Percentiles rank a stretch among this genome's conserved stretches.
Evolutionary conservation across 1,140 invertebrate species (phyloP).

Genomic region (Ridgeia piscesae): DNA sequence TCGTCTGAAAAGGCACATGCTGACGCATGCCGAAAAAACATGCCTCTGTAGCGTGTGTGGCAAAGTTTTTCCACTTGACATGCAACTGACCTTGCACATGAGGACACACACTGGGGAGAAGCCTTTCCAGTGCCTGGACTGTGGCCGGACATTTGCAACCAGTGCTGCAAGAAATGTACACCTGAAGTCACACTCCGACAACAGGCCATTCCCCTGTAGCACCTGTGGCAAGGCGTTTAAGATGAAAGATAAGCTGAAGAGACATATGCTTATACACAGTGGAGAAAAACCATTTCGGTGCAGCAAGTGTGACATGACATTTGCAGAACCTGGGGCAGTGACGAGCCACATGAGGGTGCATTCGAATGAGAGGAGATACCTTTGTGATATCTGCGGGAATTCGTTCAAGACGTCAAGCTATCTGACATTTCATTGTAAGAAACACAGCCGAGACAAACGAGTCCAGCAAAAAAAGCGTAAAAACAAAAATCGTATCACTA

Average conservation of each 20-base stretch:
- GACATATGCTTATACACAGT: conserved; percentile 59
- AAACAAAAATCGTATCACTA: background rate
- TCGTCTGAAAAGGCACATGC: no score
- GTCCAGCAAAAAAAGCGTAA: background rate
- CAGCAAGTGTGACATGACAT: conserved; percentile 57
- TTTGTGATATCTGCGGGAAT: background rate
- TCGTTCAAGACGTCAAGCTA: background rate
- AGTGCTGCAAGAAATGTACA: no score
- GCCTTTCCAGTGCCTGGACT: no score
- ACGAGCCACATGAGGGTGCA: conserved; percentile 18
- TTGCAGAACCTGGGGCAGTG: conserved; percentile 33
- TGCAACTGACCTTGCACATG: no score
- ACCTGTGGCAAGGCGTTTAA: conserved; percentile 45
- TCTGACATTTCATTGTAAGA: background rate
- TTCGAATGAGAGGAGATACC: background rate
- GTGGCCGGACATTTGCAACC: no score
- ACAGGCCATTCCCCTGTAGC: no score
- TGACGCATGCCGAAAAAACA: no score
- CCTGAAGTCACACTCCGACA: no score
- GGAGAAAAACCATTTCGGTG: conserved; percentile 59
- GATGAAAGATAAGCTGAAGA: conserved; percentile 57
- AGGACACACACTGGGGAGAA: no score
- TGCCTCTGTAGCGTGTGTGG: no score
- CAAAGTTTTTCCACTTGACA: no score
- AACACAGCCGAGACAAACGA: background rate